Base-by-base conservation (phyloP, 30 jellyfish, hydroid and myxozoan genomes). In the Pelagia noctiluca region DNA sequence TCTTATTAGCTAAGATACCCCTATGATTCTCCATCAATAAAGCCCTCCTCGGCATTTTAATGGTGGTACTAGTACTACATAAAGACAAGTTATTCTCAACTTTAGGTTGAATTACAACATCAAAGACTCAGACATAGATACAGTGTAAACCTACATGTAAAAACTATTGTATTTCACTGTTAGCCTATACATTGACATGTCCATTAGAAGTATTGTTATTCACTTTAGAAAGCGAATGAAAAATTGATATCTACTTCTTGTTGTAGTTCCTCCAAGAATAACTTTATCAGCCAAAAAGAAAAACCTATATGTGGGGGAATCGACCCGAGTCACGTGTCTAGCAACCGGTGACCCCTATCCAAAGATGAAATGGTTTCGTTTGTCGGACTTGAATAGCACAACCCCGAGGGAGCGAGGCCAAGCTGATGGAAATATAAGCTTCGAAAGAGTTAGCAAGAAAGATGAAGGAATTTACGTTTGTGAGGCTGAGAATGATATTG, bases 271-370 rank as follows among this genome's bases (percentile, higher is more conserved):
- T 1, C 99, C 99, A 29, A 80, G 88, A 54, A 54, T 94, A 22
- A 33, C 96, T 16, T 47, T 94, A 11, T 69, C 95, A 13, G 49
- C 92, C 10, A 75, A 29, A 11, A 67, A 85, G 78, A 69, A 73
- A 29, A 75, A 61, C 63, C 68, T 89, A 1, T 82, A 53, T 33
- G 96, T 89, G 28, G 96, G 92, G 8, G 95, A 94, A 35, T 42
- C 99, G 21, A 70, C 82, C n/a, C 84, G 91, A 21, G 95, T 89
- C 75, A 64, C 73, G 53, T 94, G 99, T 64, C 52, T 12, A 2
- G 96, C 96, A n/a, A 78, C 90, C 37, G 99, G 99, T 31, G 97
- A 88, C 29, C 99, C 99, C 26, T 50, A 81, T 26, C 99, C 99
- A 28, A 53, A 50, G 12, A 78, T 89, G 12, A 78, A 75, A 28